A percentile compares a stretch with the other conserved stretches of the same genome.
Conservation (phyloP, 1,140 invertebrate species). For the Reticulitermes speratus region DNA sequence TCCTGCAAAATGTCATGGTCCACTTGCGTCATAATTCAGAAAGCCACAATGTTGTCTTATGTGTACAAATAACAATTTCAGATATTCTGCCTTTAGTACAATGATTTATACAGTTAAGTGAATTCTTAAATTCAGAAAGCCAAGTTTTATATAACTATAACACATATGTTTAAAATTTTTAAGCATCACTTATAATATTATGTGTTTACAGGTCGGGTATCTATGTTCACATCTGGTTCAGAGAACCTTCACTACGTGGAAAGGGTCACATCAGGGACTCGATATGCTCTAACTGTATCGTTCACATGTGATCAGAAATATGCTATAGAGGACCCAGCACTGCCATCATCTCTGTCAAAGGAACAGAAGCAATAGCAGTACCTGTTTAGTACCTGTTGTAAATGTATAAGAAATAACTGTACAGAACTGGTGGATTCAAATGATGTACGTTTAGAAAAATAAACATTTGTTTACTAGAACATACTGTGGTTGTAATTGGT, state of each 20-base stretch:
- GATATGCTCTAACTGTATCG: slow-evolving; percentile 80
- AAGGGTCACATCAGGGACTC: slow-evolving; percentile 66
- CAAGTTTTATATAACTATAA: neutral
- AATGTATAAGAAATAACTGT: neutral
- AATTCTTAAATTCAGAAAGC: neutral
- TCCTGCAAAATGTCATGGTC: too few species aligned
- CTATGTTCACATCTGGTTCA: slow-evolving; percentile 81
- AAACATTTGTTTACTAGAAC: too few species aligned
- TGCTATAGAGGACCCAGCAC: slow-evolving; percentile 59
- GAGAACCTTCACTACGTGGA: slow-evolving; percentile 86
- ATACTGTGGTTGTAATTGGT: too few species aligned
- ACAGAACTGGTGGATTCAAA: too few species aligned
- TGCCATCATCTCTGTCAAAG: neutral
- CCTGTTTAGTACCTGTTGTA: neutral
- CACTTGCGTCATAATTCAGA: too few species aligned
- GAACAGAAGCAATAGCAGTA: neutral
- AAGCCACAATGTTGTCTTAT: too few species aligned
- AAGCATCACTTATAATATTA: neutral
- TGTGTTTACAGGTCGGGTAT: slow-evolving; percentile 61
- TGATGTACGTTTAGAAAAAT: too few species aligned
- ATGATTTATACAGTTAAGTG: neutral
- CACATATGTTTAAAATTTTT: neutral
- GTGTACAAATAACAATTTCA: too few species aligned
- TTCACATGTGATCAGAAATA: slow-evolving; percentile 76
- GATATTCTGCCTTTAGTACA: neutral